A percentile compares a stretch with the other conserved stretches of the same genome.
Evolutionary conservation across 2,113 vertebrate species (phyloP).

Genomic region (Prolemur simus): DNA sequence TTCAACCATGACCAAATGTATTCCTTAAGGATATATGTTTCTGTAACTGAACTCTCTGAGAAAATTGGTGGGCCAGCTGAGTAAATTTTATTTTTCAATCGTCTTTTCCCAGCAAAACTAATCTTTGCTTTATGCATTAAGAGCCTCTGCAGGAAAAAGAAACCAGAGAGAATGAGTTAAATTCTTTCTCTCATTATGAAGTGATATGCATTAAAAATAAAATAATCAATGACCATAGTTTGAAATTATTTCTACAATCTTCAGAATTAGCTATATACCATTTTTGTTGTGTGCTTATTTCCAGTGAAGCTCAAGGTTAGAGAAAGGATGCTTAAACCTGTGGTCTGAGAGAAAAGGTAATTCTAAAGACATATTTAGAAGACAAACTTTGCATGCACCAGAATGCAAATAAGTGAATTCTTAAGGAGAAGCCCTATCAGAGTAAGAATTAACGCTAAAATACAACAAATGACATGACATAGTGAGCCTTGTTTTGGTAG

Average conservation of each 20-base stretch:
- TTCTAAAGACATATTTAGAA: not conserved
- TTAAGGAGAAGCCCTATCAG: not conserved
- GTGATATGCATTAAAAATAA: not conserved
- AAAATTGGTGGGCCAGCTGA: constrained; percentile 36
- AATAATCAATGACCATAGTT: not conserved
- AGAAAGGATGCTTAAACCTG: not conserved
- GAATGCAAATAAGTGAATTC: not conserved
- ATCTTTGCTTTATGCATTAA: not conserved
- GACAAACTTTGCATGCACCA: not conserved
- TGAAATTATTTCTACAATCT: not conserved
- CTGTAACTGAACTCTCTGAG: constrained; percentile 3
- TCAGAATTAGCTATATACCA: not conserved
- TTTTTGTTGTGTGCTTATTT: not conserved
- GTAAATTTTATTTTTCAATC: constrained; percentile 19
- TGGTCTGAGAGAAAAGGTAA: not conserved
- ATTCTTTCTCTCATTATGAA: not conserved
- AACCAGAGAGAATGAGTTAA: constrained; percentile 3
- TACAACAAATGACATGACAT: not conserved
- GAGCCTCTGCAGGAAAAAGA: not conserved
- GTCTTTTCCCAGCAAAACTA: constrained; percentile 33
- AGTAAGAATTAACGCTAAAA: not conserved
- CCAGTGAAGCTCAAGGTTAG: not conserved
- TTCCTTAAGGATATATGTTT: constrained; percentile 63
- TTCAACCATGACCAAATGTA: constrained; percentile 66
- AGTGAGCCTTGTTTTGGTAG: not conserved